Evolutionary conservation across 2,113 vertebrate species (phyloP).

Genomic region (Microtus pennsylvanicus): DNA sequence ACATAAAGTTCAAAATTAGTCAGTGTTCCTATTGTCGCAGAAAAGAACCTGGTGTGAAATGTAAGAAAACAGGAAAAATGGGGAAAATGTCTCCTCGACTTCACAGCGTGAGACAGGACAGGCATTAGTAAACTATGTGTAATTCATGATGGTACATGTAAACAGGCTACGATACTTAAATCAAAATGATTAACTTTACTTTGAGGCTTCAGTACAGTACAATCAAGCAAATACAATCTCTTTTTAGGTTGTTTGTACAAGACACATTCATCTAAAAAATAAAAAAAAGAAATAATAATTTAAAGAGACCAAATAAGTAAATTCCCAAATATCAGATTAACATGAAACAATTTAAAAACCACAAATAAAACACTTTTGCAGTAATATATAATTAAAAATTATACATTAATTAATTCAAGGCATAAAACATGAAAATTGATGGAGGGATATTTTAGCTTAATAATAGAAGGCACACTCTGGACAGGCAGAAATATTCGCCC

Average conservation of each 20-base stretch:
- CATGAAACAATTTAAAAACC: neutral
- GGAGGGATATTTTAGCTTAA: neutral
- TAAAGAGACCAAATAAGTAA: neutral
- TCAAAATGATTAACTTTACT: neutral
- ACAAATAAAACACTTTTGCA: neutral
- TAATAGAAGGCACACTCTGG: neutral
- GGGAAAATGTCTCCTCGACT: neutral
- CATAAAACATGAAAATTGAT: neutral
- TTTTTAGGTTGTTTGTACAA: neutral
- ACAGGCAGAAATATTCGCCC: neutral
- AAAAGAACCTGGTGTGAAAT: neutral
- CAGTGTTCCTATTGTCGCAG: neutral
- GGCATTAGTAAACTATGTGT: neutral
- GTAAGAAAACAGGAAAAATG: neutral
- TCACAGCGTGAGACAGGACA: neutral
- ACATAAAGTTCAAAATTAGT: neutral
- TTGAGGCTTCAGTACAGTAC: neutral
- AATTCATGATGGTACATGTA: neutral
- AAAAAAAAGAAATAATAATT: neutral
- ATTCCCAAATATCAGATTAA: neutral
- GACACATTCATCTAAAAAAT: neutral
- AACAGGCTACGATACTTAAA: neutral
- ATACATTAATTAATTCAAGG: neutral
- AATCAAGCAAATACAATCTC: neutral
- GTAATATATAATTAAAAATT: neutral